Base-by-base conservation (phyloP, 2,797 vertebrate species). In the Sebastes reedi region DNA sequence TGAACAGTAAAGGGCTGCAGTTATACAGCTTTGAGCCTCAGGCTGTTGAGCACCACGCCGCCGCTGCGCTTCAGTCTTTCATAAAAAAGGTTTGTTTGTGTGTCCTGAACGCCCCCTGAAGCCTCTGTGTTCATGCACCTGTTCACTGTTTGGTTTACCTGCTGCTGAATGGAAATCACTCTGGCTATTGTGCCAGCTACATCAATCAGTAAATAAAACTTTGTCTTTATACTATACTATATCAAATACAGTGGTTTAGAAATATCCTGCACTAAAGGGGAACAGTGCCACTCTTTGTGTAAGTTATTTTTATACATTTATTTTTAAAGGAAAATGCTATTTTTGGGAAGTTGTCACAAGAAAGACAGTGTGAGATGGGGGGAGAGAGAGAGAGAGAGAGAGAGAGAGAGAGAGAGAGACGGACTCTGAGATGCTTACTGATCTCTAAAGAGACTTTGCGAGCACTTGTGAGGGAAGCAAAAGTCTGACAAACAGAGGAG, bases 131-230 rank as follows among this genome's bases (percentile, higher is more conserved):
- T 25, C 75, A 1, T 72, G 73, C 88, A 89, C 82, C 91, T 90
- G 87, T 71, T 84, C 66, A n/a, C 50, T 87, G 88, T 89, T 91
- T 89, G 80, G 62, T 83, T 87, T 74, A 83, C 80, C 76, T 81
- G 80, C 73, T 36, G 66, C 64, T 87, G 59, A 79, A 73, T 81
- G 60, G 32, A 66, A 22, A 72, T 73, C 67, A 74, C 71, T 30
- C 46, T 11, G 24, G 8, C 61, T 67, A 54, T 68, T 87, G 77
- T 83, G 11, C 27, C 34, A 29, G 46, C 20, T 42, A 52, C 62
- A 58, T 24, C 59, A 79, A 29, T 55, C 20, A 58, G 67, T 32
- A 79, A 70, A 78, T 70, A 54, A 75, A 54, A 8, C 68, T 9
- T 30, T 46, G 29, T 77, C 46, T 72, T 22, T 32, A 10, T 12